Base-by-base conservation (phyloP, 1,140 invertebrate genomes). In the Heliconius melpomene region DNA sequence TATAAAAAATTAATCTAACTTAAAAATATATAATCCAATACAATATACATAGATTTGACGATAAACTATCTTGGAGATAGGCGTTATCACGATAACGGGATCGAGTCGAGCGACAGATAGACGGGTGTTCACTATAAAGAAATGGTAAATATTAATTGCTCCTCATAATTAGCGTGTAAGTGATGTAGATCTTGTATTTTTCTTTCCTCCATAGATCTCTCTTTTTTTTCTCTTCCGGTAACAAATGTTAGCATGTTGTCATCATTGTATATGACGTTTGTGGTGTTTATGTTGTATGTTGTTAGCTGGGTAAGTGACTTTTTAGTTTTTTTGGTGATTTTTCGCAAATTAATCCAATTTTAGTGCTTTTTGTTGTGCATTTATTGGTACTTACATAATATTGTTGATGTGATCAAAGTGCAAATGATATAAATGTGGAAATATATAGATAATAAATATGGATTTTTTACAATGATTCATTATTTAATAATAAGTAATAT, bases 251-350 rank as follows among this genome's bases (percentile, higher is more conserved):
- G 54, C 73, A 88, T 90, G 89, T 81, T 89, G 78, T 78, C 85
- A 2, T 26, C 60, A 8, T 57, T 90, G 20, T 85, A 85, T 73
- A 81, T 83, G 72, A 83, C 80, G 23, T 77, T 85, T 23, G 76
- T 79, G 18, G 85, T 90, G 46, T 80, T 86, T 29, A 79, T 85
- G 52, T 81, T 90, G 46, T 90, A 90, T 82, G 82, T 90, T 52
- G 52, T 89, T 32, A 83, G 87, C 72, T 88, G 86, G 87, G 89
- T 90, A 82, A 90, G 89, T 87, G 32, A 36, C 70, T 72, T 70
- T 72, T 77, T 50, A 52, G 18, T 76, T 9, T 16, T 26, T 66
- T 66, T 66, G 9, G 9, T 60, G 7, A 20, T 9, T 23, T 23
- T 60, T 9, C n/a, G 26, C 26, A 26, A 29, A 57, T 23, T 23